Evolutionary conservation across 2,797 vertebrate species (phyloP).

Genomic region (Danio albolineatus): DNA sequence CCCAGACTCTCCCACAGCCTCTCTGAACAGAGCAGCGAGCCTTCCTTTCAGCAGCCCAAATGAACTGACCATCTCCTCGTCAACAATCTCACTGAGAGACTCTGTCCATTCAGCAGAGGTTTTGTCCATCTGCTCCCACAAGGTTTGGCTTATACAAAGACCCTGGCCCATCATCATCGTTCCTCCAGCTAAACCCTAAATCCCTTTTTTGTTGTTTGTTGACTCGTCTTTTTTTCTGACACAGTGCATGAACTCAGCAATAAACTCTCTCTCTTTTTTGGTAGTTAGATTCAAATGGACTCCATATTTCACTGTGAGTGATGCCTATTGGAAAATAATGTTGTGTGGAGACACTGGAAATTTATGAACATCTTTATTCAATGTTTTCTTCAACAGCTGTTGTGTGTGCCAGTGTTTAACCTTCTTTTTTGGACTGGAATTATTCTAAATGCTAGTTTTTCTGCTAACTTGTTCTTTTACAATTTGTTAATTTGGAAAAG

Average conservation of each 20-base stretch:
- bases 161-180: neutral
- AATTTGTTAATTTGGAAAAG: slow-evolving; percentile 19
- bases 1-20: slow-evolving; percentile 52
- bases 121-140: slow-evolving; percentile 38
- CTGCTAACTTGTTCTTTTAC: slow-evolving; percentile 10
- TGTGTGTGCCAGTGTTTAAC: neutral
- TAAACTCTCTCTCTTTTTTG: neutral
- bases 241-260: neutral
- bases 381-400: slow-evolving; percentile 20
- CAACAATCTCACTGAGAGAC: slow-evolving; percentile 36
- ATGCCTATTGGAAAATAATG: slow-evolving; percentile 7
- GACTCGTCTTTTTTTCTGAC: neutral
- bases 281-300: neutral
- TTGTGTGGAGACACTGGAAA: neutral
- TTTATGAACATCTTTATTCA: neutral
- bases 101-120: slow-evolving; percentile 35
- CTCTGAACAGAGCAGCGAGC: slow-evolving; percentile 43
- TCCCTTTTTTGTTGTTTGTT: slow-evolving; percentile 33
- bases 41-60: slow-evolving; percentile 52
- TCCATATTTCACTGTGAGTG: slow-evolving; percentile 3
- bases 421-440: slow-evolving; percentile 14
- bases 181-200: slow-evolving; percentile 9
- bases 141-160: slow-evolving; percentile 10
- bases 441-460: neutral
- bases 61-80: slow-evolving; percentile 36